Evolutionary conservation across 2,113 vertebrate species (phyloP).

Genomic region (Megaleporinus macrocephalus): DNA sequence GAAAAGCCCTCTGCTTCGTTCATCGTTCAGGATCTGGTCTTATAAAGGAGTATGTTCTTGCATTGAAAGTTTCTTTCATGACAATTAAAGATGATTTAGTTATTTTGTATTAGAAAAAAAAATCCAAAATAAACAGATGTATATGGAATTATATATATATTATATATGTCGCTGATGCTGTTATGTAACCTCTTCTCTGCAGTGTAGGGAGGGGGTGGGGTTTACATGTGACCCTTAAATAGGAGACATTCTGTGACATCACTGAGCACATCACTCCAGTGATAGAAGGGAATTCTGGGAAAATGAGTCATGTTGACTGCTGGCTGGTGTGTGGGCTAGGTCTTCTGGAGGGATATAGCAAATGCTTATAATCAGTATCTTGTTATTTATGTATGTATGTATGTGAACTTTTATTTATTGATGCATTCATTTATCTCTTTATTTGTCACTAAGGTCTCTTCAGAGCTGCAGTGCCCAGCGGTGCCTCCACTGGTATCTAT

Average conservation of each 20-base stretch:
- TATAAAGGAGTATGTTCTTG: neutral
- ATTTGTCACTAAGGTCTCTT: conserved; percentile 84
- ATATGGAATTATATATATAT: neutral
- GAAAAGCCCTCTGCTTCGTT: neutral
- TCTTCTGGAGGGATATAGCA: neutral
- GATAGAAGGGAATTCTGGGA: neutral
- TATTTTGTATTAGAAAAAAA: too few relatives aligned
- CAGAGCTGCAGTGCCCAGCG: conserved; percentile 95
- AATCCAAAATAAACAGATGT: neutral
- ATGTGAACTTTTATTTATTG: conserved; percentile 11
- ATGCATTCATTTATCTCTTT: conserved; percentile 5
- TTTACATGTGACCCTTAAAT: conserved; percentile 8
- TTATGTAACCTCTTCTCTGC: neutral
- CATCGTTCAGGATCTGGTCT: neutral
- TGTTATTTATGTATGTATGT: too few relatives aligned
- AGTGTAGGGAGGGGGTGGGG: neutral
- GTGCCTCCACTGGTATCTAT: conserved; percentile 96
- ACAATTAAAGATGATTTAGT: neutral
- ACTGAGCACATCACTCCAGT: neutral
- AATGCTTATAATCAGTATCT: neutral
- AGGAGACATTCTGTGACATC: neutral
- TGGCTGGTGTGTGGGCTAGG: neutral
- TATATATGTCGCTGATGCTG: neutral
- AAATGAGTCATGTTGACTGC: neutral
- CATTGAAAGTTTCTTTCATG: neutral